Evolutionary conservation across 2,113 vertebrate genomes (phyloP), one percentile per base, ranked within the genome.

Genomic region (Siniperca chuatsi): DNA sequence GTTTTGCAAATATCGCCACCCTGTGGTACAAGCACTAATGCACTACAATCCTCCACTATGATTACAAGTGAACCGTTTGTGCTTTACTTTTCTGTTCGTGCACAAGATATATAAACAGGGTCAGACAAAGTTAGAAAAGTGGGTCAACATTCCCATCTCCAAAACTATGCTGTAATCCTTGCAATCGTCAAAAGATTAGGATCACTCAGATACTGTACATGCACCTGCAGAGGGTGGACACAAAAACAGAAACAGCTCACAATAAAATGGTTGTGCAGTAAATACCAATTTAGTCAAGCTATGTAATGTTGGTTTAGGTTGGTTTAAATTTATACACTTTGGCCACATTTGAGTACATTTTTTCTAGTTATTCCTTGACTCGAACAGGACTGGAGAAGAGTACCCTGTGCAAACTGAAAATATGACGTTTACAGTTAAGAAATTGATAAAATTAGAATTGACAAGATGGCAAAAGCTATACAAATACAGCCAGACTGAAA

Each of bases 1-100:
- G 18, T 69, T 79, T 86, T 82, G 75, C 33, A 71, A 69, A 90
- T 65, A 58, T 68, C 78, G 82, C 92, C 90, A 81, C 85, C 90
- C 3, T 69, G 87, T 92, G 93, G 89, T 48, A 4, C n/a, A 85
- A 72, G 37, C 11, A 10, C 21, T 0, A 3, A 11, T 2, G 3
- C 9, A 18, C n/a, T 13, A 3, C 37, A 64, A 15, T 2, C 1
- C 21, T 25, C 1, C 6, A 29, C 16, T 52, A 2, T 8, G 2
- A n/a, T 58, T 11, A 64, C 11, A 57, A 12, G 54, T 58, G 1
- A 35, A n/a, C 23, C 4, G 29, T 18, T 21, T 35, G 18, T 57
- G 23, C 46, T 70, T 16, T 6, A 15, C 29, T 58, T 16, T 29
- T 3, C 16, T 78, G 9, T 6, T 13, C 20, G 55, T 57, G 25